Evolutionary conservation across 2,888 invertebrate genomes (phyloP).

Genomic region (Lepidochitona cinerea): DNA sequence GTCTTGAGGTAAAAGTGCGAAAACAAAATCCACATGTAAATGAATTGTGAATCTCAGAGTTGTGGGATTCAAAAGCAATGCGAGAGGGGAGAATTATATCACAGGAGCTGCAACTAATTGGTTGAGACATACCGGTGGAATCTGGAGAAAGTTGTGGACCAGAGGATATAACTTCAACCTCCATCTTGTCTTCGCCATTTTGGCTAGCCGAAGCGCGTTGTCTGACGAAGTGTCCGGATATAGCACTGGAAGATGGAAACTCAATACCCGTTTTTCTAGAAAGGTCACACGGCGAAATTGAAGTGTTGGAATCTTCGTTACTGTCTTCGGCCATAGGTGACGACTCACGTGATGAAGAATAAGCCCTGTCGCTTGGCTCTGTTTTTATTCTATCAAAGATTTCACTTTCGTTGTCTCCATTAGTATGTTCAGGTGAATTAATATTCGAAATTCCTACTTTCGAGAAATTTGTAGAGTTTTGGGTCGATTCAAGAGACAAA

Average conservation of each 20-base stretch:
- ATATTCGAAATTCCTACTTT: neutral
- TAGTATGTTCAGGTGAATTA: neutral
- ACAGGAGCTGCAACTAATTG: constrained; percentile 44
- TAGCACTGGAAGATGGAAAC: neutral
- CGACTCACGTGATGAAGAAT: neutral
- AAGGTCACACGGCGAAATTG: neutral
- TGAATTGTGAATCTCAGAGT: constrained; percentile 39
- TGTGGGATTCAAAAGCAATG: constrained; percentile 45
- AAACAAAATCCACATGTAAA: constrained; percentile 53
- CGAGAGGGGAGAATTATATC: constrained; percentile 35
- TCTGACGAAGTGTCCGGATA: too few relatives aligned
- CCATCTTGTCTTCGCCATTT: neutral
- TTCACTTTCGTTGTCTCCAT: neutral
- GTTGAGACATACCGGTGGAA: neutral
- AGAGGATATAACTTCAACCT: neutral
- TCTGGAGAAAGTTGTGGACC: neutral
- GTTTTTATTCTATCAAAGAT: neutral
- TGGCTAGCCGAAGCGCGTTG: neutral
- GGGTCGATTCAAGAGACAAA: neutral
- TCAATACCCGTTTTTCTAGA: neutral
- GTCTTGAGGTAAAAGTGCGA: constrained; percentile 51
- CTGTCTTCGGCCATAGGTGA: neutral
- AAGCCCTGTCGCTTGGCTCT: neutral
- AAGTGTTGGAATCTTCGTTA: neutral
- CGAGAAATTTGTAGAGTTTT: neutral